Base-by-base conservation (phyloP, 1,140 invertebrate species). In the Pachypeltis micranthus region DNA sequence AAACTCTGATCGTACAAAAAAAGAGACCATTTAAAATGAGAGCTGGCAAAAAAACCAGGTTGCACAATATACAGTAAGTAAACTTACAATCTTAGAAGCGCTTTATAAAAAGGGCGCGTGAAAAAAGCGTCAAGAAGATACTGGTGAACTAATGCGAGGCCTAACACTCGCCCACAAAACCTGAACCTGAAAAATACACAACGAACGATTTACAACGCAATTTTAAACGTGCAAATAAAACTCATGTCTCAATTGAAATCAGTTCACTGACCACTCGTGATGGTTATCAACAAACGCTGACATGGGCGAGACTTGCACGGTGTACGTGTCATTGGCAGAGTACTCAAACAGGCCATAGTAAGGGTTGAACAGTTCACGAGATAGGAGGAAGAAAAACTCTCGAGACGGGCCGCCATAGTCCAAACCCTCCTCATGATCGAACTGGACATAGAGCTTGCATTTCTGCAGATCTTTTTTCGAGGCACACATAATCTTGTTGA, bases 291-390 rank as follows among this genome's bases (percentile, higher is more conserved):
- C 93, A 73, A 97, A 96, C 0, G 91, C 89, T 12, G 93, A 97
- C 86, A 98, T 90, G 0, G 95, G 93, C 39, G 93, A 96, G 63
- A 98, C 90, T 79, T 98, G 94, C 19, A 98, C 93, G 1, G 94
- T 98, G 74, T 98, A 98, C 19, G 93, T 95, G 71, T 98, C 93
- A 74, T 95, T 96, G 21, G 94, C 93, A 0, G 93, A 96, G 75
- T 98, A 98, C 78, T 98, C 96, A 76, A 98, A 98, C 19, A 98
- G 81, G 2, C 94, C 95, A 71, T 98, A 98, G 74, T 97, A 97
- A 0, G 95, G 95, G 79, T 98, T 98, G 77, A 98, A 98, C 0
- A 98, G 80, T 75, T 98, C 93, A 47, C 93, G 80, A 0, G 93
- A 97, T 7, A 98, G 77, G 24, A 98, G 83, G 74, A 97, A 98